Base-by-base conservation (phyloP, 2,888 invertebrate species). In the Campoplex nolae region DNA sequence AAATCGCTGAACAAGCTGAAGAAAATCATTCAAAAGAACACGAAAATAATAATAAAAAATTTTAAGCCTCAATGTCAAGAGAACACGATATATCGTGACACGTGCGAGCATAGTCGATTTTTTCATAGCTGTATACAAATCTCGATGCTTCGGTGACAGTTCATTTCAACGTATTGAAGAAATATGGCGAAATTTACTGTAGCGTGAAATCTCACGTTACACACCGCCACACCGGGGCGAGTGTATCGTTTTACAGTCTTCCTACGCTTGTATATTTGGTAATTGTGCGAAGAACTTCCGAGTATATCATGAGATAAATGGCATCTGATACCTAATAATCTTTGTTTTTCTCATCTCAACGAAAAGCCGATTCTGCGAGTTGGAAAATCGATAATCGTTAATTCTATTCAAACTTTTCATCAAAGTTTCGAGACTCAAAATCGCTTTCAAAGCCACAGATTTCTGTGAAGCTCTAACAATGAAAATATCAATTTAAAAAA, bases 171-270 rank as follows among this genome's bases (percentile, higher is more conserved):
- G 28, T 16, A 67, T 45, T 8, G 32, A 3, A 32, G 28, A 7
- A 62, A 48, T 48, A 48, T 42, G 48, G 48, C 35, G 18, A 18
- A 65, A 35, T 11, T 9, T n/a, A 77, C 76, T 48, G 54, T 74
- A 45, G 7, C 35, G 11, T 2, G 79, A 56, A 56, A 56, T 81
- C 70, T 86, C 86, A 45, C 54, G 13, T 86, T 84, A 75, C 84
- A 71, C 11, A 62, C 16, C 38, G 38, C 38, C 2, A 38, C n/a
- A 38, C 38, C 38, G 6, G 23, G 23, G 23, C 76, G 51, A 32
- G 80, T 86, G 35, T 81, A 86, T 86, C 68, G 84, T 58, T 58
- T 86, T 84, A 78, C 84, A 32, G 42, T 78, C 70, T 70, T 51
- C 51, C 74, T 65, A 54, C 70, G 74, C 78, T 51, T 35, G 38